phyloP scores from a whole-genome alignment of 2,797 vertebrate species.

The Phalanger gymnotis region DNA sequence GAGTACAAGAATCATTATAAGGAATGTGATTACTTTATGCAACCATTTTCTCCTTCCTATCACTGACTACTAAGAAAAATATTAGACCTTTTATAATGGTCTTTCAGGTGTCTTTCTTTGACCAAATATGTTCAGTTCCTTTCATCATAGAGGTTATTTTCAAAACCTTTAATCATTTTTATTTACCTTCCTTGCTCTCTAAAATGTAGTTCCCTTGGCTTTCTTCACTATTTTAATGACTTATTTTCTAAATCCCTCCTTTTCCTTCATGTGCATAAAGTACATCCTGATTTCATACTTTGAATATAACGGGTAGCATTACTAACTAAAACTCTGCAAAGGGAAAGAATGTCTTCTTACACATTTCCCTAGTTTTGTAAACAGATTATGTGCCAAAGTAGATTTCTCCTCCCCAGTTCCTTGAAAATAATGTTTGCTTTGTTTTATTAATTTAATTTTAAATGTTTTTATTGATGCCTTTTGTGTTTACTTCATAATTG shows the following conservation, averaged over 20 bases:
- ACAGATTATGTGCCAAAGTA: not conserved
- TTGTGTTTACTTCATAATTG: not conserved
- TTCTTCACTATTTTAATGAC: slow-evolving; percentile 27
- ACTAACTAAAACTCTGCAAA: slow-evolving; percentile 30
- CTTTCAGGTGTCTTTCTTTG: not conserved
- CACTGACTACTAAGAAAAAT: not conserved
- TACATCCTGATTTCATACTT: slow-evolving; percentile 10
- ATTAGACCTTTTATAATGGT: not conserved
- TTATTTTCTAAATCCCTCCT: slow-evolving; percentile 49
- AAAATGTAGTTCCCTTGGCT: slow-evolving; percentile 19
- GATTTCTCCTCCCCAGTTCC: slow-evolving; percentile 6
- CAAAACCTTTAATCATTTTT: slow-evolving; percentile 42
- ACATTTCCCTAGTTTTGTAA: not conserved
- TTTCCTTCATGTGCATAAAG: slow-evolving; percentile 11
- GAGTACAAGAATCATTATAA: not conserved
- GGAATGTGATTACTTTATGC: not conserved
- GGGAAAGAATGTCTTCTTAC: slow-evolving; percentile 26
- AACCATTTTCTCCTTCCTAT: not conserved
- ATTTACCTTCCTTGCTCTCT: slow-evolving; percentile 5
- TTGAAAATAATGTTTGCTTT: slow-evolving; percentile 7
- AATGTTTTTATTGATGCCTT: not conserved
- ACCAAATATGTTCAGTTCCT: not conserved
- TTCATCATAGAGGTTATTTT: slow-evolving; percentile 15
- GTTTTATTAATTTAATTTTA: not conserved
- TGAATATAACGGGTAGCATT: slow-evolving; percentile 8